Base-by-base conservation (phyloP, 2,797 vertebrate species). In the Onychomys arenicola region DNA sequence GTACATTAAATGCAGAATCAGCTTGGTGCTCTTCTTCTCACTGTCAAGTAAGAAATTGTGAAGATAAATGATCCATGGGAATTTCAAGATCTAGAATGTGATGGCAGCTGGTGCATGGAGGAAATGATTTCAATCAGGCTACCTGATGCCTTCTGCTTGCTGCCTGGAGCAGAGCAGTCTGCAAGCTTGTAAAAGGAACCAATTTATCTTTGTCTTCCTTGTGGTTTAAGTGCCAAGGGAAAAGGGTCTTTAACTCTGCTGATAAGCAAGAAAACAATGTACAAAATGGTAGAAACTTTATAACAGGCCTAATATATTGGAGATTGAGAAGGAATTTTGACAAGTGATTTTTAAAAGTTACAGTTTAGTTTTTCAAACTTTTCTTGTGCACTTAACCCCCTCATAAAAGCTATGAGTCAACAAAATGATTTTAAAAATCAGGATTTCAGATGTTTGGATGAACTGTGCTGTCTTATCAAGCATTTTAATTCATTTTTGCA, bases 61-160 rank as follows among this genome's bases (percentile, higher is more conserved):
- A 97, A 97, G 96, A 97, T 90, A 95, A 97, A 97, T 94, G 96
- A 97, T 96, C 43, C 76, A 73, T 85, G 77, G 81, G 84, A 96
- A 96, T 97, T 94, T 96, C 61, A 93, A 97, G 91, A 94, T 93
- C 92, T 95, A 89, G 87, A 95, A 89, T 94, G 76, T 34, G 14
- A 93, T 94, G 67, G 88, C 94, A 96, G 97, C 94, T 96, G 94
- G 95, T 95, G 59, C 92, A 46, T 81, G 32, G 90, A 97, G 94
- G 81, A 97, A 93, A 91, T 69, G 55, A 97, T 97, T 97, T 96
- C 81, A 90, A 2, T 96, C 96, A 93, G 91, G 59, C 84, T 97
- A 96, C 97, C 96, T 98, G 92, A 86, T 69, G 65, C 83, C 94
- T 93, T 86, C 96, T 82, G 86, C 80, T 92, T 92, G 95, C 91